These are phyloP conservation scores for Bombus confusus DNA, from an alignment of 1,140 invertebrate species.

Conservation along the genomic window DNA sequence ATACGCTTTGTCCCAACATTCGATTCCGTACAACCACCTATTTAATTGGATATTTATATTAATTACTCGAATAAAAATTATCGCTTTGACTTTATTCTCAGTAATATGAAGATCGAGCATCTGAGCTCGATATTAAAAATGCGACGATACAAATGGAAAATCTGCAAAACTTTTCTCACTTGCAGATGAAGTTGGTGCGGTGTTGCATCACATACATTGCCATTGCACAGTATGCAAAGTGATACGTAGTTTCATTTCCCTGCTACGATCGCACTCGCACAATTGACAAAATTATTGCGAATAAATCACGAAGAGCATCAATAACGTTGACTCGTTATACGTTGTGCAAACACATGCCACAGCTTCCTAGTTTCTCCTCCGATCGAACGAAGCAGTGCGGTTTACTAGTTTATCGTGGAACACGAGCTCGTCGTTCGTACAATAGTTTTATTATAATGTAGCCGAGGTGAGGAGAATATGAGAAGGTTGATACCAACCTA, in stretches of 20 bases:
- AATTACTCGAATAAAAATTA: too few species aligned
- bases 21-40: too few species aligned
- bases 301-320: slow-evolving; percentile 40
- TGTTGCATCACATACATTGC: not conserved
- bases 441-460: slow-evolving; percentile 45
- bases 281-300: slow-evolving; percentile 51
- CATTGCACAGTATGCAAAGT: too few species aligned
- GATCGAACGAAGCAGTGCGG: slow-evolving; percentile 13
- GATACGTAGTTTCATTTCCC: not conserved
- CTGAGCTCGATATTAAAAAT: too few species aligned
- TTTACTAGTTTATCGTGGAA: not conserved
- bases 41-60: too few species aligned
- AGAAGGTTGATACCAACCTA: slow-evolving; percentile 32
- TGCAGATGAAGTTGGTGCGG: not conserved
- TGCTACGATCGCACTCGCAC: not conserved
- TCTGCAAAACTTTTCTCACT: not conserved
- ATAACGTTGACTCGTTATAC: slow-evolving; percentile 23
- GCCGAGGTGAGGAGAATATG: slow-evolving; percentile 11
- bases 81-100: too few species aligned
- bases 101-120: too few species aligned
- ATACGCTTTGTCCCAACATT: too few species aligned
- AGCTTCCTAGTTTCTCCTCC: slow-evolving; percentile 64
- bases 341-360: not conserved
- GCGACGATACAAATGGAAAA: slow-evolving; percentile 9
- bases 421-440: slow-evolving; percentile 8